Conservation (phyloP, 2,797 vertebrate species). For the Distichodus sexfasciatus region DNA sequence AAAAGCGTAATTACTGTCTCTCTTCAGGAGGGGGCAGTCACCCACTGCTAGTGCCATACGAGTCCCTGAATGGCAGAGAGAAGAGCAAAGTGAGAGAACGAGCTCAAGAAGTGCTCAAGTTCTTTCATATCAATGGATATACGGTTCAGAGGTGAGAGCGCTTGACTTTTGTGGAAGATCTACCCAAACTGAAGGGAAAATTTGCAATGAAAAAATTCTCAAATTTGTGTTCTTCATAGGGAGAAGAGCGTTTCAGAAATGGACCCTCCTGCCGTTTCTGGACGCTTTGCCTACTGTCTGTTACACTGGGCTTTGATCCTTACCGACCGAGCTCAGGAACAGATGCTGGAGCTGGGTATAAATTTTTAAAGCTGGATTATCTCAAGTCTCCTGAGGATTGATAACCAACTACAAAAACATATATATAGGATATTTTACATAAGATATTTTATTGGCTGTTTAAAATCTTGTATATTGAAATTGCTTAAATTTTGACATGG, state of each 20-base stretch:
- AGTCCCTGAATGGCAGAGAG: conserved; percentile 85
- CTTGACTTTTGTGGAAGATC: neutral
- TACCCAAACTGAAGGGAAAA: neutral
- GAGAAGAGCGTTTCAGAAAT: conserved; percentile 82
- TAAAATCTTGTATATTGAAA: too few species aligned
- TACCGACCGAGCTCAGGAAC: conserved; percentile 86
- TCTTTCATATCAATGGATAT: conserved; percentile 90
- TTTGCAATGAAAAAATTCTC: too few species aligned
- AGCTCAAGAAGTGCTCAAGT: conserved; percentile 91
- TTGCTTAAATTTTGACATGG: too few species aligned
- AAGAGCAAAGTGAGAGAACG: conserved; percentile 87
- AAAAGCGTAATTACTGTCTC: conserved; percentile 9
- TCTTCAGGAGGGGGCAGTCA: conserved; percentile 80
- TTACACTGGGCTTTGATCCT: conserved; percentile 85
- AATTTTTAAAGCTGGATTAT: conserved; percentile 29
- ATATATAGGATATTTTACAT: too few species aligned
- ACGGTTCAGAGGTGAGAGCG: conserved; percentile 83
- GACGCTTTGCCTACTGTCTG: conserved; percentile 86
- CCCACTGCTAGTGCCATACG: conserved; percentile 84
- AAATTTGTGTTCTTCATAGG: conserved; percentile 47
- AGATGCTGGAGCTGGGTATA: conserved; percentile 87
- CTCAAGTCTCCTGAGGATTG: too few species aligned
- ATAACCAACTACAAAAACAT: too few species aligned
- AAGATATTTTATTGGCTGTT: too few species aligned
- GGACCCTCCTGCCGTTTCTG: conserved; percentile 83